These are phyloP conservation scores for Dicyrtoma fusca DNA, from an alignment of 2,888 invertebrate species.

Conservation along the genomic window DNA sequence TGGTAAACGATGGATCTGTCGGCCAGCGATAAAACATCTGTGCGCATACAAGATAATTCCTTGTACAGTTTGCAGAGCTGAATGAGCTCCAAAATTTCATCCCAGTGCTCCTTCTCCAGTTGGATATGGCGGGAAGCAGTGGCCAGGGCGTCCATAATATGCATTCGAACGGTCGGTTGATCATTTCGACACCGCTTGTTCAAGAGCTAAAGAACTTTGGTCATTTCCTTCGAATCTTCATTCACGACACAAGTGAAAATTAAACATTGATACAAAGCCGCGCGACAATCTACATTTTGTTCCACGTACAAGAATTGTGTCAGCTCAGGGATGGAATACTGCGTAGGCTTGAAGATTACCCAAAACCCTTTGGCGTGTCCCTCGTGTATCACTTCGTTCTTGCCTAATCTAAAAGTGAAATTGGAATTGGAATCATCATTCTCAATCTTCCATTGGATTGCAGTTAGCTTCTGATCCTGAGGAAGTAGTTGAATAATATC, in stretches of 20 bases:
- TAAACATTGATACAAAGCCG: constrained; percentile 39
- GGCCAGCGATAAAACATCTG: constrained; percentile 39
- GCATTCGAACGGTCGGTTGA: constrained; percentile 43
- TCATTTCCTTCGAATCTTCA: constrained; percentile 37
- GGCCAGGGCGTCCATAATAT: constrained; percentile 42
- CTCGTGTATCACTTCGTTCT: constrained; percentile 35
- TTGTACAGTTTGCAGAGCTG: constrained; percentile 47
- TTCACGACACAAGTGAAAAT: constrained; percentile 47
- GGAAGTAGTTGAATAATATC: constrained; percentile 41
- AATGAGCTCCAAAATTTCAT: constrained; percentile 43
- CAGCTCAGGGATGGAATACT: constrained; percentile 42
- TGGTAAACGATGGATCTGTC: not conserved
- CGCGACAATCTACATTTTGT: constrained; percentile 42
- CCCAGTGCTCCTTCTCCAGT: constrained; percentile 45
- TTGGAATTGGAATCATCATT: constrained; percentile 23
- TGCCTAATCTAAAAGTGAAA: constrained; percentile 29
- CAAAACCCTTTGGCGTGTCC: constrained; percentile 46
- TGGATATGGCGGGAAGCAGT: constrained; percentile 37
- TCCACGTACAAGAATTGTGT: constrained; percentile 39
- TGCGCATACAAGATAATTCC: constrained; percentile 38
- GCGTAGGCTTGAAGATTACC: constrained; percentile 43
- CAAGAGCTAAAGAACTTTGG: constrained; percentile 43
- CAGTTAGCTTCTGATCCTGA: constrained; percentile 37
- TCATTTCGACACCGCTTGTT: constrained; percentile 45
- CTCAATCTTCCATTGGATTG: constrained; percentile 42